Conservation (phyloP, 2,113 vertebrate genomes). For the Triplophysa dalaica region DNA sequence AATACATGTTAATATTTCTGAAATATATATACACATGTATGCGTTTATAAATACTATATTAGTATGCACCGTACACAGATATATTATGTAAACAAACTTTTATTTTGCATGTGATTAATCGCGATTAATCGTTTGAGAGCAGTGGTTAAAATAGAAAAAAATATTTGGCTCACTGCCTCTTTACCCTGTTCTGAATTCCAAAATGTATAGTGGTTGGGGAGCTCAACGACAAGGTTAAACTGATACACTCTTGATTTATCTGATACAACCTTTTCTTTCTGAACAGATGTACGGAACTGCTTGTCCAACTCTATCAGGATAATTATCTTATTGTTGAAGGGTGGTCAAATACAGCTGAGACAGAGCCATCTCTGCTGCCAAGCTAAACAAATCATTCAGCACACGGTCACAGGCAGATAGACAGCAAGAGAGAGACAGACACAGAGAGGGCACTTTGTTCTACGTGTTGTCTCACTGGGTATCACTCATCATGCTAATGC, state of each 20-base stretch:
- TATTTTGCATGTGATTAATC: no score
- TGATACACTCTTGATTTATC: background rate
- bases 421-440: background rate
- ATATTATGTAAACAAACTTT: no score
- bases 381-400: conserved; percentile 24
- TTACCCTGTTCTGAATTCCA: no score
- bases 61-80: no score
- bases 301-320: conserved; percentile 1
- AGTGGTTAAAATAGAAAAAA: no score
- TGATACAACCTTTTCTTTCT: conserved; percentile 7
- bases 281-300: conserved; percentile 17
- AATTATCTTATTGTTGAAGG: conserved; percentile 34
- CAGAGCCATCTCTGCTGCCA: conserved; percentile 4
- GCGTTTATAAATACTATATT: no score
- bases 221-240: background rate
- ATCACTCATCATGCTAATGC: conserved; percentile 29
- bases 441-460: conserved; percentile 38
- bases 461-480: background rate
- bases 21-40: no score
- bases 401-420: background rate
- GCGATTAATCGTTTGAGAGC: no score
- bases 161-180: no score
- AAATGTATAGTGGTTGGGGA: no score
- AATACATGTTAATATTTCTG: no score
- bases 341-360: conserved; percentile 36